A percentile compares a stretch with the other conserved stretches of the same genome.
Conservation (phyloP, 1,140 invertebrate genomes). For the Drosophila asahinai region DNA sequence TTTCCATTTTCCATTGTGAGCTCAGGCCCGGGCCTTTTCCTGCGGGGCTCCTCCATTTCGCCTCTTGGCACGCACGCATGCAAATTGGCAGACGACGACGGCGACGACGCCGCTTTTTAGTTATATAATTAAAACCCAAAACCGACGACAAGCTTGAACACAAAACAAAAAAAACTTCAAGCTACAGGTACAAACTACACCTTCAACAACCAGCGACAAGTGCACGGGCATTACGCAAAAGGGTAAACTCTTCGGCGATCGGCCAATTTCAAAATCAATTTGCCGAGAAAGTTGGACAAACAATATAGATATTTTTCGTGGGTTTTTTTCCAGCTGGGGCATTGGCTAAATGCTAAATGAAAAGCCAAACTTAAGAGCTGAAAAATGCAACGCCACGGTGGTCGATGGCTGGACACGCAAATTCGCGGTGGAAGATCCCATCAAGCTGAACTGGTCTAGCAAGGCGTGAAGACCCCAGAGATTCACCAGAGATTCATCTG, state of each 20-base stretch:
- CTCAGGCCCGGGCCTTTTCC: slow-evolving; percentile 39
- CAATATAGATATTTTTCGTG: slow-evolving; percentile 12
- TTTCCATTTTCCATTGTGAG: slow-evolving; percentile 45
- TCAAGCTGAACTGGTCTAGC: slow-evolving; percentile 42
- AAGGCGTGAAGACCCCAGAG: slow-evolving; percentile 32
- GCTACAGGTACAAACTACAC: slow-evolving; percentile 13
- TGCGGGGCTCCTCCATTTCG: slow-evolving; percentile 15
- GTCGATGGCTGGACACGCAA: slow-evolving; percentile 32
- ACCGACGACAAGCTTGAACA: slow-evolving; percentile 23
- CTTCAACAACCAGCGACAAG: slow-evolving; percentile 20
- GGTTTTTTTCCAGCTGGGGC: not conserved
- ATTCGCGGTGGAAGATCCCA: slow-evolving; percentile 37
- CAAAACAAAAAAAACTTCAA: not conserved
- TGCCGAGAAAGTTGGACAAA: slow-evolving; percentile 42
- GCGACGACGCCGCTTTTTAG: slow-evolving; percentile 1
- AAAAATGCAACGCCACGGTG: slow-evolving; percentile 25
- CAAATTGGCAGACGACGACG: slow-evolving; percentile 47
- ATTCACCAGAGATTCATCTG: slow-evolving; percentile 11
- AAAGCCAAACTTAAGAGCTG: slow-evolving; percentile 16
- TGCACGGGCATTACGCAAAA: slow-evolving; percentile 45
- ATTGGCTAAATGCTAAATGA: slow-evolving; percentile 23
- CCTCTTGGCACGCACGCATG: slow-evolving; percentile 49
- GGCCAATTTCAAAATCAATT: slow-evolving; percentile 47
- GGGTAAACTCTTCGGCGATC: slow-evolving; percentile 21
- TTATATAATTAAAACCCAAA: slow-evolving; percentile 49